phyloP scores from a whole-genome alignment of 2,797 vertebrate species.

The Halcyon smyrnensis region DNA sequence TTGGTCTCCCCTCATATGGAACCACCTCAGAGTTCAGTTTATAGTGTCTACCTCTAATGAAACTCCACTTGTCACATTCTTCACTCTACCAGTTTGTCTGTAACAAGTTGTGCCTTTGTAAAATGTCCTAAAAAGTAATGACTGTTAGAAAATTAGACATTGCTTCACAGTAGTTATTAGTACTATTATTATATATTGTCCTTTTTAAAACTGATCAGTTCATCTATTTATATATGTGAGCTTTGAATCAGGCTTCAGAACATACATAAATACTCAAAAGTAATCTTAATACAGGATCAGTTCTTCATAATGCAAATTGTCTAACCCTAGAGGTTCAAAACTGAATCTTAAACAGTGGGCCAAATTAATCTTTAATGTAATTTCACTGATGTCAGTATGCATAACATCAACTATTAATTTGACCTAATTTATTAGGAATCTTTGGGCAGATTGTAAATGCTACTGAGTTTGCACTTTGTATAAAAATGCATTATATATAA shows the following conservation, averaged over 20 bases:
- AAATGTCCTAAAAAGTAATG: background rate
- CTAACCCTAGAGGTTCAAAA: constrained; percentile 51
- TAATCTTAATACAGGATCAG: background rate
- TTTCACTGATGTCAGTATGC: constrained; percentile 62
- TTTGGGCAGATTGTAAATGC: constrained; percentile 52
- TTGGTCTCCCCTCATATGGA: background rate
- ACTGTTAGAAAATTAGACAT: background rate
- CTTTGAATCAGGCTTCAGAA: background rate
- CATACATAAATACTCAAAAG: background rate
- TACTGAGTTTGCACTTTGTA: constrained; percentile 23
- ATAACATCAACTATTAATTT: constrained; percentile 62
- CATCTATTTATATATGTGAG: background rate
- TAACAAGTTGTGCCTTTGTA: background rate
- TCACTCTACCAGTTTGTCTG: background rate
- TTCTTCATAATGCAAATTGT: constrained; percentile 39
- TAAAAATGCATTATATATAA: constrained; percentile 28
- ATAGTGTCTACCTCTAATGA: background rate
- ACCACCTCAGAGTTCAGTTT: background rate
- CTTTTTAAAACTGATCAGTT: background rate
- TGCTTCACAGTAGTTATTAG: background rate
- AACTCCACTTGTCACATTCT: background rate
- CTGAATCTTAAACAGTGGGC: constrained; percentile 34
- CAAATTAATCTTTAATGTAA: constrained; percentile 66
- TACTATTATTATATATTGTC: background rate
- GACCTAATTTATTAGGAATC: constrained; percentile 60